These are phyloP conservation scores for Polydrusus tereticollis DNA, from an alignment of 2,888 invertebrate species.

Conservation along the genomic window DNA sequence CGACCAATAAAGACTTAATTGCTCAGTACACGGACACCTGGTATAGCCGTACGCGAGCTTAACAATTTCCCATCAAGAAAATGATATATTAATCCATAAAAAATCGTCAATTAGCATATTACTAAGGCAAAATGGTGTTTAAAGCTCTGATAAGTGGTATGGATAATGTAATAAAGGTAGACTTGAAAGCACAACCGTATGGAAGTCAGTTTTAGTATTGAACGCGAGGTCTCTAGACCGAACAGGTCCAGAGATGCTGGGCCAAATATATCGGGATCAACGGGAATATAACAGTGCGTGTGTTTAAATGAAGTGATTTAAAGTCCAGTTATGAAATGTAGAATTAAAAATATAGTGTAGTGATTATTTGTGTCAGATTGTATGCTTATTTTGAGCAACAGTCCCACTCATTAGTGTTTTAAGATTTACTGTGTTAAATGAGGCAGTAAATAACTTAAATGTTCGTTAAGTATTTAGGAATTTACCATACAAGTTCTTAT, in stretches of 20 bases:
- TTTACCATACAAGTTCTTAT: too few species aligned
- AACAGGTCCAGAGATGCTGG: constrained; percentile 23
- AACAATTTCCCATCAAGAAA: constrained; percentile 24
- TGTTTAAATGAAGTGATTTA: not conserved
- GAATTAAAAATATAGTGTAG: too few species aligned
- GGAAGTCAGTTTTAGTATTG: constrained; percentile 55
- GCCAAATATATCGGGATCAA: not conserved
- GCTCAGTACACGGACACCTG: not conserved
- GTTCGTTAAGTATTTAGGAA: too few species aligned
- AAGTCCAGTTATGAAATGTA: too few species aligned
- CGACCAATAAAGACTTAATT: not conserved
- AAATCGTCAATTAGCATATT: constrained; percentile 37
- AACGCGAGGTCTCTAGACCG: constrained; percentile 49
- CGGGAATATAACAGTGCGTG: not conserved
- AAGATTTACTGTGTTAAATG: too few species aligned
- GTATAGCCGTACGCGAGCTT: not conserved
- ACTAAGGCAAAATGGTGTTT: constrained; percentile 30
- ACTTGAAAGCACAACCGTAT: constrained; percentile 52
- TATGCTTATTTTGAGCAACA: too few species aligned
- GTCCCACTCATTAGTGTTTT: too few species aligned
- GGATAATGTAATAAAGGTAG: constrained; percentile 55
- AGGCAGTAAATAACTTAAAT: too few species aligned
- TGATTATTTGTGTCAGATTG: too few species aligned
- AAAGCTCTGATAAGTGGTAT: constrained; percentile 51
- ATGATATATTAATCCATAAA: constrained; percentile 31